Evolutionary conservation across 1,140 invertebrate genomes (phyloP), one percentile per base, ranked within the genome.

Genomic region (Sitobion miscanthi): DNA sequence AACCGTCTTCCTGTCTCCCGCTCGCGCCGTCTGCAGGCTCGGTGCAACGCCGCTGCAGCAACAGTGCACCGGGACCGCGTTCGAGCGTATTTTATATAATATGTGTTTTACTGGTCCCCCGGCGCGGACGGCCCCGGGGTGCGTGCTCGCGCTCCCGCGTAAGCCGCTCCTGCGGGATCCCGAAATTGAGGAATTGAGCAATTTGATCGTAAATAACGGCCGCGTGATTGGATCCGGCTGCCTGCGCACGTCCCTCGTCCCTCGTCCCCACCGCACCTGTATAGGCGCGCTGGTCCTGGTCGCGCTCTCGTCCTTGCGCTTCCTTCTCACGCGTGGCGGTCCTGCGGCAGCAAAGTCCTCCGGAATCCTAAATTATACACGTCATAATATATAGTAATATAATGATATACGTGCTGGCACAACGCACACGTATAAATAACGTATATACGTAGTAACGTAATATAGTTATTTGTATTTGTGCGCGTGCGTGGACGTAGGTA

Each of bases 221-320:
- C 5, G 91, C 14, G n/a, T 92, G 85, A 85, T 92, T 49, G 69
- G 91, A 92, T 83, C 91, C 69, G 77, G 91, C 42, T 92, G 91
- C 77, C 17, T n/a, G 52, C 52, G 6, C 20, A 54, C 42, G 38
- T 83, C 35, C 77, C 35, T 23, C 25, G 25, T 14, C 8, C 85
- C 25, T 23, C 25, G 25, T 14, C 8, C 85, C 25, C 30, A n/a
- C 38, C 5, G 77, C 20, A 30, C n/a, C 38, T 17, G 11, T 25
- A 42, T 25, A 11, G 9, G 3, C 9, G 9, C 23, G 35, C 42
- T 25, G 38, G 21, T 7, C 35, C 83, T 7, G 4, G 83, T 77
- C 42, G 42, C 83, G 35, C 42, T 85, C 9, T 11, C 42, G 17
- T 49, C 9, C 20, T 88, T 88, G 42, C 42, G 85, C 85, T 47